Base-by-base conservation (phyloP, 2,797 vertebrate species). In the Tragopan temminckii region DNA sequence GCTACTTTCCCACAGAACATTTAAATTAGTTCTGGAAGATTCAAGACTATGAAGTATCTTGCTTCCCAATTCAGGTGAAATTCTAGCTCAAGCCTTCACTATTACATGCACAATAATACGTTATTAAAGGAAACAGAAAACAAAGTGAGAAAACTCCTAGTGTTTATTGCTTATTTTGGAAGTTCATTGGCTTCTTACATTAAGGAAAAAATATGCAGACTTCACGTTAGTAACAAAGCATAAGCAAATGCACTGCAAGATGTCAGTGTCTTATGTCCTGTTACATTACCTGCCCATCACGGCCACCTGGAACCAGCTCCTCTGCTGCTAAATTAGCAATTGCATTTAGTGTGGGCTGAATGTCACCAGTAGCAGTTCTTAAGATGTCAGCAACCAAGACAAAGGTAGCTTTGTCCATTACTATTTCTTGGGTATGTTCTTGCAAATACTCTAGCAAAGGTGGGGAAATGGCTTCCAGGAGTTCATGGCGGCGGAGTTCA, bases 401-500 rank as follows among this genome's bases (percentile, higher is more conserved):
- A 75, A 99, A 98, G 1, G 97, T 93, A 5, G 98, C 97, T 95
- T 98, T 99, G 97, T 99, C 98, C 88, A 95, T 98, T 80, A 98
- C 98, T 98, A 99, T 96, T 93, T 98, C 94, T 33, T 78, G 95
- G 1, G 98, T 95, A 15, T 99, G 98, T 36, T 97, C 97, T 40
- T 97, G 96, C 81, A 99, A 98, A 93, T 99, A 96, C 15, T 98
- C 90, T 17, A 99, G 97, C 89, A 99, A 95, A 13, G 98, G 88
- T 1, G 98, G 97, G 25, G 99, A 99, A 81, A 99, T 96, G 4
- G 98, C 98, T 74, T 99, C 99, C 89, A 99, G 96, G 64, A 99
- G 98, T 91, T 99, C 99, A 42, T 9, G 96, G 27, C 96, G 98
- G 61, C 99, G 98, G 24, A 98, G 25, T 0, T 88, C 97, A 9